Evolutionary conservation across 2,113 vertebrate species (phyloP).

Genomic region (Xenus cinereus): DNA sequence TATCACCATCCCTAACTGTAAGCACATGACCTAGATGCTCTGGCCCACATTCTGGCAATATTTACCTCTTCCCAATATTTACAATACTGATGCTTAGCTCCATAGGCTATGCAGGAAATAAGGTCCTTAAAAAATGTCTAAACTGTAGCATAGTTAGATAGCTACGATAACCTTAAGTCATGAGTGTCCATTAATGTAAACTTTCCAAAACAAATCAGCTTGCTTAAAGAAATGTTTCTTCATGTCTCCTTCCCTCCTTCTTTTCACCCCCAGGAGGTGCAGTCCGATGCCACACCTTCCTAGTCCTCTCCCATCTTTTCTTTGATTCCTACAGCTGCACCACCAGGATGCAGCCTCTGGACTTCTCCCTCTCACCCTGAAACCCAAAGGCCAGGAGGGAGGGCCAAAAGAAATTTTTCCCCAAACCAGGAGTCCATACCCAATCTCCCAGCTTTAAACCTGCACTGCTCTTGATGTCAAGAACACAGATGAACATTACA

Average conservation of each 20-base stretch:
- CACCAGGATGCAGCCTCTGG: neutral
- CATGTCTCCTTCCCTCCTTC: neutral
- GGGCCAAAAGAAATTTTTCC: accelerated
- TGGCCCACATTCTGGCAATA: neutral
- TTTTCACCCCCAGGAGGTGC: neutral
- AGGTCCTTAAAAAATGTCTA: neutral
- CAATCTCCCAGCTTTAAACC: neutral
- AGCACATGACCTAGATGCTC: neutral
- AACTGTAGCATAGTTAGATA: neutral
- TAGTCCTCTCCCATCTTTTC: neutral
- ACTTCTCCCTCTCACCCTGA: neutral
- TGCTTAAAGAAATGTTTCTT: neutral
- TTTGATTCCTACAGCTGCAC: neutral
- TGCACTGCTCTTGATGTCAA: neutral
- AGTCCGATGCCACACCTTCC: neutral
- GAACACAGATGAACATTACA: neutral
- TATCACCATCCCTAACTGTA: neutral
- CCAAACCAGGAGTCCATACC: neutral
- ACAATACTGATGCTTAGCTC: neutral
- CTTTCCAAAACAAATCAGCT: neutral
- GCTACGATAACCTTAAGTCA: neutral
- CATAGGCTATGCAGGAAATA: neutral
- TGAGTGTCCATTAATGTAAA: neutral
- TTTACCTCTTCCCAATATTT: neutral
- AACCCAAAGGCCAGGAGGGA: neutral